Percentiles rank a stretch among this genome's conserved stretches.
Conservation (phyloP, 2,888 invertebrate species). For the Tricholauxania praeusta region DNA sequence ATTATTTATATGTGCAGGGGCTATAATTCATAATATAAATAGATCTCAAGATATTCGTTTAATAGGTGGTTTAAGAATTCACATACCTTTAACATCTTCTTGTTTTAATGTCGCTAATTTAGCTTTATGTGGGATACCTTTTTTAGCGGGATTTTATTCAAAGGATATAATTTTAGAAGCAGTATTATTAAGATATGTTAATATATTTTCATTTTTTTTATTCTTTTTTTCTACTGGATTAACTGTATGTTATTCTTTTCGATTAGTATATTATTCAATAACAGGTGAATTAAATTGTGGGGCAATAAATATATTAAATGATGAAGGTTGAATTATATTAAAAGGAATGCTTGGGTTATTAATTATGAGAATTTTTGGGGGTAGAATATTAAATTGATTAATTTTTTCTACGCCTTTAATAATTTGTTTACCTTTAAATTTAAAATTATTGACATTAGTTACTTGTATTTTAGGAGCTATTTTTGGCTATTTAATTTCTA, state of each 20-base stretch:
- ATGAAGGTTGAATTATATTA: conserved; percentile 70
- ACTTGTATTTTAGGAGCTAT: conserved; percentile 68
- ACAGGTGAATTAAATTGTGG: conserved; percentile 70
- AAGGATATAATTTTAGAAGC: conserved; percentile 75
- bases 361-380: conserved; percentile 70
- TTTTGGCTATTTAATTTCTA: conserved; percentile 68
- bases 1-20: conserved; percentile 79
- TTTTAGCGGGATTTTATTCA: conserved; percentile 76
- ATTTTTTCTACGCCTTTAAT: conserved; percentile 71
- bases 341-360: conserved; percentile 67
- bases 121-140: conserved; percentile 75
- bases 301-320: conserved; percentile 69
- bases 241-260: conserved; percentile 72
- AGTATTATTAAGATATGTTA: conserved; percentile 70
- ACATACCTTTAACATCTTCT: conserved; percentile 70
- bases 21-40: conserved; percentile 75
- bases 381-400: conserved; percentile 71
- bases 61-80: conserved; percentile 70
- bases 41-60: conserved; percentile 76
- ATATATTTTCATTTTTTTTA: conserved; percentile 71
- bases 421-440: conserved; percentile 70
- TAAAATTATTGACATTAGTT: conserved; percentile 72
- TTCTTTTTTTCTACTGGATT: conserved; percentile 71
- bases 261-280: conserved; percentile 72
- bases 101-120: conserved; percentile 74